Percentiles rank a stretch among this genome's conserved stretches.
Conservation (phyloP, 2,113 vertebrate genomes). For the Toxostoma redivivum region DNA sequence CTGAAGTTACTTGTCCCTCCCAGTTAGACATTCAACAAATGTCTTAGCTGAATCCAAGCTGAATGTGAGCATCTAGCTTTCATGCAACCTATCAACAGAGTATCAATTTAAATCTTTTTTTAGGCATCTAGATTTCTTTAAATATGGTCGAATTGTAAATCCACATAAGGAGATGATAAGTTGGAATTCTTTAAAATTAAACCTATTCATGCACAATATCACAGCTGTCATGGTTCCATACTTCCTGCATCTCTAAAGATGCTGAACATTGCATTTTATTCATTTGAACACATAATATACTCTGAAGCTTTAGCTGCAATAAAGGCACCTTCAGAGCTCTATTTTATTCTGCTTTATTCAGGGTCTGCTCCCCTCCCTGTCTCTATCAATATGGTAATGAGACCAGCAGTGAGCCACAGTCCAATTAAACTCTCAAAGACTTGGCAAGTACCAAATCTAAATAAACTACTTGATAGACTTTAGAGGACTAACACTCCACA, state of each 20-base stretch:
- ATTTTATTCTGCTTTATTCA: background rate
- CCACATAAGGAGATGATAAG: background rate
- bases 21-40: background rate
- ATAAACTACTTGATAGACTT: background rate
- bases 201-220: background rate
- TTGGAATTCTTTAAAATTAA: background rate
- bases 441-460: background rate
- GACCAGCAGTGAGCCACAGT: background rate
- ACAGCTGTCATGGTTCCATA: background rate
- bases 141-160: background rate
- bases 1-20: background rate
- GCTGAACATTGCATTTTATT: background rate
- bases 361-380: background rate
- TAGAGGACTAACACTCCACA: background rate
- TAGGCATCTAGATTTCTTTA: background rate
- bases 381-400: conserved; percentile 2
- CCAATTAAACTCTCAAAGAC: background rate
- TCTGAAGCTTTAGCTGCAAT: background rate
- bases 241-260: background rate
- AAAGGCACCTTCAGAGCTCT: background rate
- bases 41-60: background rate
- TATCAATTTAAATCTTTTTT: background rate
- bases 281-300: background rate
- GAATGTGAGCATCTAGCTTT: background rate
- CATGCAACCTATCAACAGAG: background rate